Percentiles rank a stretch among this genome's conserved stretches.
phyloP scores from a whole-genome alignment of 2,888 invertebrate species.

The Pelosia muscerda region DNA sequence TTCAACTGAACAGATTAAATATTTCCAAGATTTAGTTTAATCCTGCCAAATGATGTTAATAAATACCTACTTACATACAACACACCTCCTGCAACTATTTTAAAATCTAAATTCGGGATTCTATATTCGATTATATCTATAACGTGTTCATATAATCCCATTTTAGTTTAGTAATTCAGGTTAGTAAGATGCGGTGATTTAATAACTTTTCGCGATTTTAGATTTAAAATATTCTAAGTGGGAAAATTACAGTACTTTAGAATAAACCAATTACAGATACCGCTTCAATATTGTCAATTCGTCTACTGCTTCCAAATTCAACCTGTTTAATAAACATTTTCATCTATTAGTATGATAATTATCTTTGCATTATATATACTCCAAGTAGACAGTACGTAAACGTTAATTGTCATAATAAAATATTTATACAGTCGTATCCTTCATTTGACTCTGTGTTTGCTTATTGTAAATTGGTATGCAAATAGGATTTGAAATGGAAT shows the following conservation, averaged over 20 bases:
- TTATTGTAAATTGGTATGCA: slow-evolving; percentile 46
- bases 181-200: not conserved
- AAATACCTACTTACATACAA: not conserved
- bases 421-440: slow-evolving; percentile 47
- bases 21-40: no score
- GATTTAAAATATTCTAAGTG: not conserved
- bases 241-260: not conserved
- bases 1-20: no score
- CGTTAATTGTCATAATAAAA: slow-evolving; percentile 49
- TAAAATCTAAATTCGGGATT: not conserved
- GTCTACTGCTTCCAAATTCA: not conserved
- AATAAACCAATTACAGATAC: not conserved
- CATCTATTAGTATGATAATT: slow-evolving; percentile 17
- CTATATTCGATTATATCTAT: no score
- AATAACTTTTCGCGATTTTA: no score
- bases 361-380: slow-evolving; percentile 15
- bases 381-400: slow-evolving; percentile 22
- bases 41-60: not conserved
- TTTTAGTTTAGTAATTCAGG: not conserved
- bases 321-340: not conserved
- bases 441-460: slow-evolving; percentile 44
- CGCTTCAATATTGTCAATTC: not conserved
- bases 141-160: no score
- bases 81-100: not conserved
- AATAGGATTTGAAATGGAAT: slow-evolving; percentile 48